Conservation (phyloP, 2,888 invertebrate species). For the Dromius quadrimaculatus region DNA sequence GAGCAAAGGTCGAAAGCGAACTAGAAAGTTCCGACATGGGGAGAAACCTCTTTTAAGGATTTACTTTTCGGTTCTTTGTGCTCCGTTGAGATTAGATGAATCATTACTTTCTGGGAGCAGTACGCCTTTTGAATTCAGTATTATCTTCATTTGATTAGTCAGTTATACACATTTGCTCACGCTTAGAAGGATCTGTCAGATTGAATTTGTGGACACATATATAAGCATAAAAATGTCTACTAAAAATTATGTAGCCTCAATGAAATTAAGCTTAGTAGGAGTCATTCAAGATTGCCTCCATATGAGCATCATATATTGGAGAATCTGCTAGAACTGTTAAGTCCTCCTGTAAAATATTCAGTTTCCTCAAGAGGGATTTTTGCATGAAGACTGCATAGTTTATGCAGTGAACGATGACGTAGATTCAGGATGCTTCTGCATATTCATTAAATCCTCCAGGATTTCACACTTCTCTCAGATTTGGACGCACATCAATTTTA, state of each 20-base stretch:
- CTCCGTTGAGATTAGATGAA: constrained; percentile 19
- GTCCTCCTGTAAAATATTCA: constrained; percentile 42
- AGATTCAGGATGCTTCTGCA: constrained; percentile 15
- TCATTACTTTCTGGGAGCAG: no score
- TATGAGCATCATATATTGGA: no score
- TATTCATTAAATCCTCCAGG: constrained; percentile 38
- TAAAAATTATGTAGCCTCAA: no score
- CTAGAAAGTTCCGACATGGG: neutral
- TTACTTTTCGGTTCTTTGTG: constrained; percentile 30
- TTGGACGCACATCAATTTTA: constrained; percentile 27
- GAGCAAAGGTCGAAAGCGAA: constrained; percentile 35
- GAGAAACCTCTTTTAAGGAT: constrained; percentile 16
- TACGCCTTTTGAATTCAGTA: no score
- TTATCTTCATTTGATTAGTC: no score
- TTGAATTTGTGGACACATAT: no score
- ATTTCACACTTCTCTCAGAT: constrained; percentile 29
- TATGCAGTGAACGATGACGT: constrained; percentile 33
- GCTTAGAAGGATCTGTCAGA: no score
- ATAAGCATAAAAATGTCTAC: no score
- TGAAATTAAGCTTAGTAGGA: no score
- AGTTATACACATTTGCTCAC: no score
- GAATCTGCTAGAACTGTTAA: no score
- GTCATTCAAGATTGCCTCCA: no score
- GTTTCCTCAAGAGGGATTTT: constrained; percentile 32
- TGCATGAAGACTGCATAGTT: constrained; percentile 46